A percentile compares a stretch with the other conserved stretches of the same genome.
phyloP scores from a whole-genome alignment of 2,888 invertebrate species.

The Spodoptera picta region DNA sequence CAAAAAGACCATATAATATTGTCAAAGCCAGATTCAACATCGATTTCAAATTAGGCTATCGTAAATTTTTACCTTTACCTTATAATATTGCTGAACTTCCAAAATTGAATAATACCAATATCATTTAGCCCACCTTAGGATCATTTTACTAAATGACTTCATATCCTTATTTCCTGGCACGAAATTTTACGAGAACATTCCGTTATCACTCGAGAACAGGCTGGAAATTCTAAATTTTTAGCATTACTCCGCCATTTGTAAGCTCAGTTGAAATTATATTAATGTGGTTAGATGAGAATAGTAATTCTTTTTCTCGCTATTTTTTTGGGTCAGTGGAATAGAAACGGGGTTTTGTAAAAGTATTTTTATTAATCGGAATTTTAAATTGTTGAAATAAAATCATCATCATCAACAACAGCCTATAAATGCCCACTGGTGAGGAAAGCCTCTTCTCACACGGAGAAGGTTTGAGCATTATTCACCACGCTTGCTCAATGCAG shows the following conservation, averaged over 20 bases:
- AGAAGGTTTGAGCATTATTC: too few species aligned
- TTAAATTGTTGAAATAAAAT: too few species aligned
- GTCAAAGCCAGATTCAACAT: slow-evolving; percentile 11
- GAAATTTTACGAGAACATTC: slow-evolving; percentile 70
- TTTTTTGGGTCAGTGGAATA: slow-evolving; percentile 5
- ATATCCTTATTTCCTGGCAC: slow-evolving; percentile 62
- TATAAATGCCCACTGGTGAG: too few species aligned
- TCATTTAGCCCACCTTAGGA: slow-evolving; percentile 51
- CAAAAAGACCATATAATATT: slow-evolving; percentile 17
- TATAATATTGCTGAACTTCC: slow-evolving; percentile 28
- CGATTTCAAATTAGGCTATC: slow-evolving; percentile 37
- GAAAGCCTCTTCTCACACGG: too few species aligned
- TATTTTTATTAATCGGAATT: too few species aligned
- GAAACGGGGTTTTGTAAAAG: too few species aligned
- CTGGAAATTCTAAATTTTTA: slow-evolving; percentile 60
- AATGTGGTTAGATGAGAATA: slow-evolving; percentile 27
- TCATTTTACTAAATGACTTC: slow-evolving; percentile 54
- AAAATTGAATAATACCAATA: slow-evolving; percentile 50
- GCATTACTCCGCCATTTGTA: slow-evolving; percentile 57
- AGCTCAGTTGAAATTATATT: slow-evolving; percentile 34
- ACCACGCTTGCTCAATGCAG: too few species aligned
- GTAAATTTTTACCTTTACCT: slow-evolving; percentile 26
- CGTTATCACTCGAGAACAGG: slow-evolving; percentile 67
- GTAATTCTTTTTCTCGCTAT: slow-evolving; percentile 9
- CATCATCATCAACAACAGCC: too few species aligned